Evolutionary conservation across 2,113 vertebrate genomes (phyloP).

Genomic region (Siniperca knerii): DNA sequence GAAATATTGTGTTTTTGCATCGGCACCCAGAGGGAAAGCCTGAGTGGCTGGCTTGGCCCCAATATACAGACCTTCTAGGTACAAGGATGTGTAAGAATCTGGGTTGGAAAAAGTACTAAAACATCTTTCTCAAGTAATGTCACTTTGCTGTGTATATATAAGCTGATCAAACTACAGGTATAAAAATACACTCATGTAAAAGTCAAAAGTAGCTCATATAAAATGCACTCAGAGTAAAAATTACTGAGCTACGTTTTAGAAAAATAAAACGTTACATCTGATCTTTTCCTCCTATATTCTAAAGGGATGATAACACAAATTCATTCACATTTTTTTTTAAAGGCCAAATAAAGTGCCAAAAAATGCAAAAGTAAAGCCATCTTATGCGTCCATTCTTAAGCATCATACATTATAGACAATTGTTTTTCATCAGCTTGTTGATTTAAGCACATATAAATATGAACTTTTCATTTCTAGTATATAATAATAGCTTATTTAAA

Average conservation of each 20-base stretch:
- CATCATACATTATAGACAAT: not conserved
- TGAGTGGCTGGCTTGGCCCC: slow-evolving; percentile 4
- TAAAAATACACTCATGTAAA: not conserved
- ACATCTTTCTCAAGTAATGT: not conserved
- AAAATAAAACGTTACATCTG: not conserved
- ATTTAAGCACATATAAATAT: not conserved
- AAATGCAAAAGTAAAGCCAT: not conserved
- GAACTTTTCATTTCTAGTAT: not conserved
- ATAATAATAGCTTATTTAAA: not conserved
- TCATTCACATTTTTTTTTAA: not conserved
- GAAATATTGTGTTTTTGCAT: slow-evolving; percentile 56
- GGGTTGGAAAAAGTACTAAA: not conserved
- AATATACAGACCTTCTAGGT: not conserved
- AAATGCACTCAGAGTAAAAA: not conserved
- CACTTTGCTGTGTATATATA: not conserved
- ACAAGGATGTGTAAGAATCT: not conserved
- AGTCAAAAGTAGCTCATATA: not conserved
- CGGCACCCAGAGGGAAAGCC: slow-evolving; percentile 12
- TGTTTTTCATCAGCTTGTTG: not conserved
- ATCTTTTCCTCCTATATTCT: not conserved
- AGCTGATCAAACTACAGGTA: not conserved
- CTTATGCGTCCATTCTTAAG: not conserved
- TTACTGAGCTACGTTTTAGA: not conserved
- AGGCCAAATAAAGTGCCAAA: not conserved
- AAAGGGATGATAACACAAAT: not conserved